A percentile compares a stretch with the other conserved stretches of the same genome.
Conservation (phyloP, 2,113 vertebrate genomes). For the Sceloporus tristichus region DNA sequence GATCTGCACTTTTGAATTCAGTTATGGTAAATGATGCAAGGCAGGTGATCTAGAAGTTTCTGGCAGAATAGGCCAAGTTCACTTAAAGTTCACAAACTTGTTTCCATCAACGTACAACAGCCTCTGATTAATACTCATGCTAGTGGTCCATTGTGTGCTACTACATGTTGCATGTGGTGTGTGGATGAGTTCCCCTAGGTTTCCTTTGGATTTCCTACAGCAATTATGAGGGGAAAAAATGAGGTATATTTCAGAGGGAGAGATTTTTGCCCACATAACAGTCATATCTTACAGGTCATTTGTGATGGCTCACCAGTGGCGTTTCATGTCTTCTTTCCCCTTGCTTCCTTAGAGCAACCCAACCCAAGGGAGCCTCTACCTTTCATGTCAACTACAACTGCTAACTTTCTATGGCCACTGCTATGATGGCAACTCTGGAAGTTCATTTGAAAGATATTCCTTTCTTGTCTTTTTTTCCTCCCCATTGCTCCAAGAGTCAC, state of each 20-base stretch:
- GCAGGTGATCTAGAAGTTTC: neutral
- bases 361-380: neutral
- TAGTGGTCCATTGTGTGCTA: neutral
- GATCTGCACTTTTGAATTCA: neutral
- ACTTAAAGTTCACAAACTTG: too few relatives aligned
- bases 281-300: neutral
- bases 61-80: neutral
- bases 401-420: neutral
- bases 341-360: neutral
- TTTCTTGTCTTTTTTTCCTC: too few relatives aligned
- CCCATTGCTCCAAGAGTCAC: neutral
- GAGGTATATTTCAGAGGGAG: neutral
- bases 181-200: neutral
- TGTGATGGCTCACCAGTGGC: neutral
- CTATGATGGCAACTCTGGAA: neutral
- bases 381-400: neutral
- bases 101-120: neutral
- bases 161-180: neutral
- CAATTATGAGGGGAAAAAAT: neutral
- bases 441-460: neutral
- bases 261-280: too few relatives aligned
- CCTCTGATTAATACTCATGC: neutral
- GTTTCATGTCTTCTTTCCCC: too few relatives aligned
- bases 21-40: neutral
- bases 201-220: neutral